phyloP scores from a whole-genome alignment of 2,113 vertebrate genomes.

The Anarrhichthys ocellatus region DNA sequence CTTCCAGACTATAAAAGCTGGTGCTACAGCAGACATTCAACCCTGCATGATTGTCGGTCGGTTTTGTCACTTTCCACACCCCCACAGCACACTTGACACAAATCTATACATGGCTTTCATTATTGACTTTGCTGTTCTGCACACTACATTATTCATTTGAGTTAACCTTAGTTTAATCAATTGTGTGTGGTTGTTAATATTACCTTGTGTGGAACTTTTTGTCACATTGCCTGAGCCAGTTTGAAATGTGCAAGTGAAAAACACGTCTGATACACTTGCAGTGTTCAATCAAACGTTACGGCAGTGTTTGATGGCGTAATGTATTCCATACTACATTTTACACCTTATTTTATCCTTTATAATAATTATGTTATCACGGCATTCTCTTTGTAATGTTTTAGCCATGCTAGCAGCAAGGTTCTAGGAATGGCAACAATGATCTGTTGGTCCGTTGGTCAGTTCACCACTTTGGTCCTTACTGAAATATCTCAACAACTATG shows the following conservation, averaged over 20 bases:
- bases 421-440: too few relatives aligned
- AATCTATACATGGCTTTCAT: too few relatives aligned
- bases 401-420: not conserved
- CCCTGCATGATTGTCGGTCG: too few relatives aligned
- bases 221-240: too few relatives aligned
- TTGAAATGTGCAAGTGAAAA: not conserved
- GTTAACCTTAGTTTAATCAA: not conserved
- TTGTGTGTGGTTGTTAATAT: too few relatives aligned
- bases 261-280: not conserved
- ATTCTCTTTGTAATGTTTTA: not conserved
- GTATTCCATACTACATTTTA: not conserved
- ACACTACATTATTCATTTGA: not conserved
- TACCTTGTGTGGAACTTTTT: too few relatives aligned
- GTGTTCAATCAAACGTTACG: not conserved
- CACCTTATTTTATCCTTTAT: not conserved
- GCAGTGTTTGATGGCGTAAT: not conserved
- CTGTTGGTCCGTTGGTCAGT: not conserved
- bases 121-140: too few relatives aligned
- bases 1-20: not conserved
- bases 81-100: too few relatives aligned
- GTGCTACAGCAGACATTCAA: too few relatives aligned
- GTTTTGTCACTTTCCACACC: too few relatives aligned
- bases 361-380: not conserved
- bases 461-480: not conserved
- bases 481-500: not conserved